Evolutionary conservation across 1,140 invertebrate species (phyloP), one percentile per base, ranked within the genome.

Genomic region (Agraylea sexmaculata): DNA sequence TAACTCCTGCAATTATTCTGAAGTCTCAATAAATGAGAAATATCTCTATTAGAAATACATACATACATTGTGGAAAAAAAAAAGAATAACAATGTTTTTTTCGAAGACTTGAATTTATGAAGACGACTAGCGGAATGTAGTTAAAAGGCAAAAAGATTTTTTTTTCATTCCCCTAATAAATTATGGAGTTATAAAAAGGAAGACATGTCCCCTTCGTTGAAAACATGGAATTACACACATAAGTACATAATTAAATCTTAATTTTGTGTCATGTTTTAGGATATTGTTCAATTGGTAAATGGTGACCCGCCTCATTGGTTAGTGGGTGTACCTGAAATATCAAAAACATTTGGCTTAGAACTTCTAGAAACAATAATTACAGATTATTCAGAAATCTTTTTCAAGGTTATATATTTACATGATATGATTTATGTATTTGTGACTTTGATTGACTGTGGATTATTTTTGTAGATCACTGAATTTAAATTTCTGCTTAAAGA

Each of bases 401-500:
- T 85, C 54, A 83, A 91, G 73, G 89, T 92, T n/a, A 68, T 50
- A 41, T 50, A 29, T 46, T 42, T 31, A 17, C n/a, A 40, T 37
- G 29, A 33, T 36, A 27, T 31, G 10, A 11, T 16, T 7, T 39
- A 22, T 7, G 13, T 13, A 6, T 32, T 32, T 32, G 5, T 7
- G 6, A 32, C 13, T 33, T 7, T 17, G 15, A 12, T 25, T 7
- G 21, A 32, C 8, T 23, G 37, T 29, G 13, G 7, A 15, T 52
- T 45, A 43, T 46, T 55, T 49, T 75, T 78, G 43, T 63, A 92
- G 82, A 90, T 96, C 64, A 71, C 79, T 20, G 92, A 98, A 61
- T 98, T 98, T 58, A 83, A 83, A 52, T 89, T 95, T 57, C 65
- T 99, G 20, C 58, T 99, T 10, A 97, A 97, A 64, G 94, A 98